Percentiles rank a stretch among this genome's conserved stretches.
These are phyloP conservation scores for Lophura nycthemera DNA, from an alignment of 2,113 vertebrate species.

Conservation along the genomic window DNA sequence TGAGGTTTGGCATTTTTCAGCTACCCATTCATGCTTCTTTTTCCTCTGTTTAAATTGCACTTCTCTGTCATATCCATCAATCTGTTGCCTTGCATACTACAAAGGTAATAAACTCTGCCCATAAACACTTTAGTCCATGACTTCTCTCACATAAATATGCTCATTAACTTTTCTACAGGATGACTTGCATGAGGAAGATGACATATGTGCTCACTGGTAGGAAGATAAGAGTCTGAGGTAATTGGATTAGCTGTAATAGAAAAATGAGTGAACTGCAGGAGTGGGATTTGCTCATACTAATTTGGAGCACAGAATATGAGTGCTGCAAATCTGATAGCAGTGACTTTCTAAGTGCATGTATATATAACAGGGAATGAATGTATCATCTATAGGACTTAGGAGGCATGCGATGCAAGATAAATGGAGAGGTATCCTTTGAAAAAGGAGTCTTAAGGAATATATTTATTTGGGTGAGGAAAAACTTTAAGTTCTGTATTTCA, in stretches of 20 bases:
- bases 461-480: background rate
- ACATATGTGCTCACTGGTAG: background rate
- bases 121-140: background rate
- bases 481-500: background rate
- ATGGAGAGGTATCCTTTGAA: background rate
- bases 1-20: background rate
- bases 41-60: background rate
- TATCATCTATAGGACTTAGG: background rate
- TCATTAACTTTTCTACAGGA: constrained; percentile 12
- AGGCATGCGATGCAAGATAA: background rate
- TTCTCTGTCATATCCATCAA: background rate
- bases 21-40: background rate
- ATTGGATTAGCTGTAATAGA: constrained; percentile 55
- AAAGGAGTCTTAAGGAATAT: background rate
- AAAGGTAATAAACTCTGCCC: background rate
- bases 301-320: background rate
- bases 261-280: constrained; percentile 44
- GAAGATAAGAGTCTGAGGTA: constrained; percentile 44
- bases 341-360: background rate
- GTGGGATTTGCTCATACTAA: constrained; percentile 8
- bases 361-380: background rate
- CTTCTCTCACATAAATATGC: background rate
- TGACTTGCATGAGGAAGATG: background rate
- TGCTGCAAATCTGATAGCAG: constrained; percentile 1
- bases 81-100: background rate